Percentiles rank a stretch among this genome's conserved stretches.
phyloP scores from a whole-genome alignment of 2,888 invertebrate species.

The Sminthurides aquaticus region DNA sequence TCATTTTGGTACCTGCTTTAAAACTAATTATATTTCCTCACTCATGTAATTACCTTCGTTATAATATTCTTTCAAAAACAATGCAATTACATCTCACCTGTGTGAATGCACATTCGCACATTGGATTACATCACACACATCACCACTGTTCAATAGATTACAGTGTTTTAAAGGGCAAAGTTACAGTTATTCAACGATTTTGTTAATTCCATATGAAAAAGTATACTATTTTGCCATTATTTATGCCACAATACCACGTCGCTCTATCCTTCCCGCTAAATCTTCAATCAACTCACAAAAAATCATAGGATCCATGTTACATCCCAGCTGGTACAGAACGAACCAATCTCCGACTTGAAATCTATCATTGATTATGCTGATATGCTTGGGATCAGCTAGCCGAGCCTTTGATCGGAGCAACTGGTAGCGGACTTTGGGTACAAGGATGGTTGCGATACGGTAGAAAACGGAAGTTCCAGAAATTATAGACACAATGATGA shows the following conservation, averaged over 20 bases:
- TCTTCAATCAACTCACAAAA: conserved; percentile 80
- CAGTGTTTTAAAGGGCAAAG: no score
- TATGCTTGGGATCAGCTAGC: conserved; percentile 60
- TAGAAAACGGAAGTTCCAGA: conserved; percentile 73
- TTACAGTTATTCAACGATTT: no score
- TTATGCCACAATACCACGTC: conserved; percentile 41
- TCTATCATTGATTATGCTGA: conserved; percentile 68
- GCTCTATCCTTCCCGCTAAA: conserved; percentile 53
- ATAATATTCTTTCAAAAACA: no score
- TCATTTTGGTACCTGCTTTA: no score
- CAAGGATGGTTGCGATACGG: conserved; percentile 59
- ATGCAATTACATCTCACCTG: no score
- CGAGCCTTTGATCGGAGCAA: conserved; percentile 77
- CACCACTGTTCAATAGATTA: no score
- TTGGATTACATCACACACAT: no score
- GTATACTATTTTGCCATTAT: no score
- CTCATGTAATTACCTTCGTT: no score
- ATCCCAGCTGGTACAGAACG: conserved; percentile 71
- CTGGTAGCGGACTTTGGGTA: conserved; percentile 69
- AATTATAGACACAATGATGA: conserved; percentile 60
- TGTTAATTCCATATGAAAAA: no score
- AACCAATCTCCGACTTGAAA: conserved; percentile 86
- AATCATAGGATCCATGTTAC: conserved; percentile 70
- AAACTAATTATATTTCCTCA: no score
- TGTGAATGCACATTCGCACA: no score